Percentiles rank a stretch among this genome's conserved stretches.
Conservation (phyloP, 2,113 vertebrate species). For the human region GRCh38 chr2:146584501-146585000, state of each 20-base stretch:
- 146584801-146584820: background rate
- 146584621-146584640: background rate
- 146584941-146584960: background rate
- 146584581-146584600: background rate
- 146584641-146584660: background rate
- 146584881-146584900: background rate
- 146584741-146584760: background rate
- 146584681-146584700: background rate
- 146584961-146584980: background rate
- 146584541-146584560: slow-evolving; percentile 21
- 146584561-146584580: background rate
- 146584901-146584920: background rate
- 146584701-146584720: background rate
- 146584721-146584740: background rate
- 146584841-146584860: background rate
- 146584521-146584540: slow-evolving; percentile 15
- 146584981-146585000: background rate
- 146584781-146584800: background rate
- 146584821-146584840: background rate
- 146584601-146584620: background rate
- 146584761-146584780: background rate
- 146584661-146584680: background rate
- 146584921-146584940: background rate
- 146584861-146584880: background rate
- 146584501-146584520: background rate